Percentiles rank a stretch among this genome's conserved stretches.
Conservation (phyloP, 2,113 vertebrate species). For the Brienomyrus longianalis region DNA sequence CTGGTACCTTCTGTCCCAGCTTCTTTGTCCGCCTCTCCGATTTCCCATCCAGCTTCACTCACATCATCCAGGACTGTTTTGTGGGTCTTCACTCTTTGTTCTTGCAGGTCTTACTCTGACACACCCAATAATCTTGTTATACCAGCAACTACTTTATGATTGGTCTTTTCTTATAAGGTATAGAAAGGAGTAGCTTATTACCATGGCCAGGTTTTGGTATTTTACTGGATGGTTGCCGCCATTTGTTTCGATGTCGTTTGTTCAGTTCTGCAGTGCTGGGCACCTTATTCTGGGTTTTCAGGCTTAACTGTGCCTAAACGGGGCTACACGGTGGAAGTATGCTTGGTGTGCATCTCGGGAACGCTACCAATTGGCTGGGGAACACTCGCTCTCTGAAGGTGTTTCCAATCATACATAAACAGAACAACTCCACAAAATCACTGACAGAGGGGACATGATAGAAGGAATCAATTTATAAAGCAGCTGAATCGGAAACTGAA, state of each 20-base stretch:
- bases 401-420: neutral
- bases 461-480: neutral
- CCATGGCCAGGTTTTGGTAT: neutral
- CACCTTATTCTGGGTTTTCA: neutral
- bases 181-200: neutral
- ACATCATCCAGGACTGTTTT: neutral
- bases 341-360: neutral
- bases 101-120: neutral
- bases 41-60: neutral
- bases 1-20: neutral
- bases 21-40: neutral
- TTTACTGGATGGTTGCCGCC: neutral
- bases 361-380: neutral
- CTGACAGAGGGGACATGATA: neutral
- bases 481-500: no score
- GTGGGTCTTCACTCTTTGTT: neutral
- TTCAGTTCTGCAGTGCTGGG: neutral
- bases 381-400: neutral
- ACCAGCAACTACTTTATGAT: neutral
- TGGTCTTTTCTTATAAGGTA: neutral
- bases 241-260: neutral
- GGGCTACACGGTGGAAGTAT: neutral
- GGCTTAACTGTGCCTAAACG: neutral
- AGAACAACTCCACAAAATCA: neutral
- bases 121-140: neutral